Conservation (phyloP, 1,140 invertebrate species). For the Pachypeltis micranthus region DNA sequence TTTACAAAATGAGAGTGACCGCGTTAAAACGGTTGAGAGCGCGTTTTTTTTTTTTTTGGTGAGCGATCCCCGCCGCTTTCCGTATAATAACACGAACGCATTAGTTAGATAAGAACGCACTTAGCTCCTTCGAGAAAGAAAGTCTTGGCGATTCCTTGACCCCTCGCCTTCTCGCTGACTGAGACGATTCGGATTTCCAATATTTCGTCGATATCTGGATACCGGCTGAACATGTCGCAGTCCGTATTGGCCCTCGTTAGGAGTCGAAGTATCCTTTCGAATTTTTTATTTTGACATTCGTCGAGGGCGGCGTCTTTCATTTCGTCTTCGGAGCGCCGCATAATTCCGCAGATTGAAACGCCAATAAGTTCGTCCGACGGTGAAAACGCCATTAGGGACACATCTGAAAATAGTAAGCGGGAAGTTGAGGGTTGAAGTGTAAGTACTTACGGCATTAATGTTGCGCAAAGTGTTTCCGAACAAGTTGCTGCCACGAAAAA, state of each 20-base stretch:
- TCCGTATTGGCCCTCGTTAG: slow-evolving; percentile 44
- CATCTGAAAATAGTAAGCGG: slow-evolving; percentile 33
- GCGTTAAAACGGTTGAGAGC: too few species aligned
- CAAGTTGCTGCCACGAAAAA: too few species aligned
- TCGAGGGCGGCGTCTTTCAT: slow-evolving; percentile 13
- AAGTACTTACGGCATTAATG: background rate
- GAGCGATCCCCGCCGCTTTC: too few species aligned
- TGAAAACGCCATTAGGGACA: slow-evolving; percentile 50
- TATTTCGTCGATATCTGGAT: slow-evolving; percentile 41
- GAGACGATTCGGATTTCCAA: slow-evolving; percentile 52
- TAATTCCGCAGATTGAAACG: slow-evolving; percentile 38
- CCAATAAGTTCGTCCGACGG: slow-evolving; percentile 47
- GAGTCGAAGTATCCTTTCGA: slow-evolving; percentile 44
- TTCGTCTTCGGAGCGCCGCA: slow-evolving; percentile 4
- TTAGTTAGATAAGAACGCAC: slow-evolving; percentile 40
- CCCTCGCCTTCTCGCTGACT: slow-evolving; percentile 49
- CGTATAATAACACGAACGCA: too few species aligned
- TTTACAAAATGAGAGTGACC: too few species aligned
- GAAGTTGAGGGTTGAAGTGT: background rate
- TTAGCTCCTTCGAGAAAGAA: slow-evolving; percentile 46
- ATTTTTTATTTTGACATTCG: slow-evolving; percentile 26
- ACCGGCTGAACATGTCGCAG: slow-evolving; percentile 42
- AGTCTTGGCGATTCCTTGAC: slow-evolving; percentile 49
- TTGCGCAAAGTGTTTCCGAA: too few species aligned
- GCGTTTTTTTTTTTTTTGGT: too few species aligned